A percentile compares a stretch with the other conserved stretches of the same genome.
phyloP scores from a whole-genome alignment of 2,888 invertebrate genomes.

The Thereva nobilitata region DNA sequence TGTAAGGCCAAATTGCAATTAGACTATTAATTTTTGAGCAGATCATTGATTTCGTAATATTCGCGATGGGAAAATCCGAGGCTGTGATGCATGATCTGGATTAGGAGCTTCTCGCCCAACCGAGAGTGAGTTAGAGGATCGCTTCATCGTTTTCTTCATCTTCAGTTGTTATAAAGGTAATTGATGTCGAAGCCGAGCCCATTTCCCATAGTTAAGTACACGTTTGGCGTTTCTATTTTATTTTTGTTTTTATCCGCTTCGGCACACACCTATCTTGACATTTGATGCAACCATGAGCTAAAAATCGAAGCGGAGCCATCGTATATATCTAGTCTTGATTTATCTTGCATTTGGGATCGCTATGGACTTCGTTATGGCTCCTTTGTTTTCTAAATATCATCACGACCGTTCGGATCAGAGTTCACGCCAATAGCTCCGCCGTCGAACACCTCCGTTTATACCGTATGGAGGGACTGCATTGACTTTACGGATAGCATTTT shows the following conservation, averaged over 20 bases:
- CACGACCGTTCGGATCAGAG: constrained; percentile 31
- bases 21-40: constrained; percentile 2
- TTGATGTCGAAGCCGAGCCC: constrained; percentile 1
- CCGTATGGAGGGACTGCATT: background rate
- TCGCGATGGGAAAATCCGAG: too few relatives aligned
- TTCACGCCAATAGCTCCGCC: constrained; percentile 20
- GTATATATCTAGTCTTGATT: constrained; percentile 19
- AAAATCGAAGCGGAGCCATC: constrained; percentile 4
- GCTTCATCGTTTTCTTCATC: constrained; percentile 10
- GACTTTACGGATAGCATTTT: background rate
- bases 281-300: constrained; percentile 27
- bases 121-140: constrained; percentile 1
- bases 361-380: constrained; percentile 29
- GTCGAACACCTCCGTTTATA: constrained; percentile 18
- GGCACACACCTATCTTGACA: constrained; percentile 32
- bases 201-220: constrained; percentile 18
- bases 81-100: too few relatives aligned
- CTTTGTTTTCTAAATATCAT: constrained; percentile 35
- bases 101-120: too few relatives aligned
- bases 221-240: constrained; percentile 5
- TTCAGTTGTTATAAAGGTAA: background rate
- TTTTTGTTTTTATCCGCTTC: constrained; percentile 23
- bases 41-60: too few relatives aligned
- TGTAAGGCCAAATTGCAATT: background rate
- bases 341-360: constrained; percentile 22